phyloP scores from a whole-genome alignment of 2,797 vertebrate species.

The Alouatta caraya region DNA sequence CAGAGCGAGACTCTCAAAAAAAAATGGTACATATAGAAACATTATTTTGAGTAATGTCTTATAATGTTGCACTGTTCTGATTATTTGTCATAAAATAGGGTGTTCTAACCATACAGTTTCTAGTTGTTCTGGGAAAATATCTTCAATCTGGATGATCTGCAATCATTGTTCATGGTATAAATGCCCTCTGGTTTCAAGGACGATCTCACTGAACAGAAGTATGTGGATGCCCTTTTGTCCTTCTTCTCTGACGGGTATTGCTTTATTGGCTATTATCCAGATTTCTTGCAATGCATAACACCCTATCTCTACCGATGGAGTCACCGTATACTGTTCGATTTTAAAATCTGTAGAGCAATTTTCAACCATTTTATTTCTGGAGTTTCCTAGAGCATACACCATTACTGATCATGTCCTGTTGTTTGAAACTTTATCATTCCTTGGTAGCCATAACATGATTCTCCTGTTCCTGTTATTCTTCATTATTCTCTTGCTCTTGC shows the following conservation, averaged over 20 bases:
- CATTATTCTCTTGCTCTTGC: no score
- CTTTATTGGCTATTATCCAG: no score
- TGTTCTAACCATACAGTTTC: neutral
- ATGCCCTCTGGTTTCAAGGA: neutral
- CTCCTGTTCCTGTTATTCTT: neutral
- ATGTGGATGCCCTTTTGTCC: no score
- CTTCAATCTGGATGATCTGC: neutral
- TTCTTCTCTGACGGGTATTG: fast-evolving
- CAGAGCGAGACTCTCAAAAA: no score
- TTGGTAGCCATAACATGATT: no score
- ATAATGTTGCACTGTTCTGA: neutral
- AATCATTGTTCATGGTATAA: fast-evolving
- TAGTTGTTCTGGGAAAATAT: neutral
- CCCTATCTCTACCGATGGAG: neutral
- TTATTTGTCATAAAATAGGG: neutral
- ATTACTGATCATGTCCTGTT: fast-evolving
- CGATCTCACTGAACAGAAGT: neutral
- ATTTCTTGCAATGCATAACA: fast-evolving
- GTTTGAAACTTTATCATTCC: fast-evolving
- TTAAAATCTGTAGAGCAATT: neutral
- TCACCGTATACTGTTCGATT: fast-evolving
- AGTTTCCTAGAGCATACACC: fast-evolving
- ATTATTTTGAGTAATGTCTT: neutral
- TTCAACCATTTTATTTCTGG: neutral
- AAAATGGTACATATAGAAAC: neutral